Conservation (phyloP, 2,797 vertebrate species). For the Natrix natrix region DNA sequence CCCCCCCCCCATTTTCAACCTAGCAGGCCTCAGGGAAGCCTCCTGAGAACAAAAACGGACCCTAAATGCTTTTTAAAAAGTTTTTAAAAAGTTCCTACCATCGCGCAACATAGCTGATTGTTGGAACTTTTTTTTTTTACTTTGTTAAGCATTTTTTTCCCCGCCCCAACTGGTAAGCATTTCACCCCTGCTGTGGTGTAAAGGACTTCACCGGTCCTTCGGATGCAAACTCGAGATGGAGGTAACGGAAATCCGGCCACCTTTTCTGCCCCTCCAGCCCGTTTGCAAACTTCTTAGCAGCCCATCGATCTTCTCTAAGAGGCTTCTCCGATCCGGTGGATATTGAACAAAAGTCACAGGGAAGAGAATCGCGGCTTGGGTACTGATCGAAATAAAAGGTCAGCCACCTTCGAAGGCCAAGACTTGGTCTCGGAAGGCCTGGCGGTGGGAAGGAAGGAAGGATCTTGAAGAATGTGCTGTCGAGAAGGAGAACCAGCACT, state of each 20-base stretch:
- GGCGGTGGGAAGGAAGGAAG: neutral
- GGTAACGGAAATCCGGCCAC: conserved; percentile 53
- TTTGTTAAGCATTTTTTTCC: no score
- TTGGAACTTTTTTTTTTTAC: no score
- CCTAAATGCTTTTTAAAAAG: no score
- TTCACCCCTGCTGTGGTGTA: conserved; percentile 30
- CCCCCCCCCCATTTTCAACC: no score
- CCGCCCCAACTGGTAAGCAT: no score
- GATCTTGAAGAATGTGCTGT: neutral
- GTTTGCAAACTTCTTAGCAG: conserved; percentile 49
- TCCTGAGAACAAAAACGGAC: no score
- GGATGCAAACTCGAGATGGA: conserved; percentile 58
- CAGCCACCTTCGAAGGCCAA: conserved; percentile 21
- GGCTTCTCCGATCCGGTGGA: conserved; percentile 12
- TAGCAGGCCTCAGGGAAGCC: no score
- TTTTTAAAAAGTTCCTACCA: no score
- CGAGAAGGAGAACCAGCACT: neutral
- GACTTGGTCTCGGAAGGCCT: neutral
- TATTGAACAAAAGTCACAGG: conserved; percentile 16
- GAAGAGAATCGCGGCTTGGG: conserved; percentile 19
- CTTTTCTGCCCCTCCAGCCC: conserved; percentile 19
- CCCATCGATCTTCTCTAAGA: conserved; percentile 42
- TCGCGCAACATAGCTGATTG: no score
- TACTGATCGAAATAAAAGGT: conserved; percentile 30
- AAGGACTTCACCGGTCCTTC: conserved; percentile 45